Conservation (phyloP, 2,797 vertebrate species). For the Hippopotamyrus pictus region DNA sequence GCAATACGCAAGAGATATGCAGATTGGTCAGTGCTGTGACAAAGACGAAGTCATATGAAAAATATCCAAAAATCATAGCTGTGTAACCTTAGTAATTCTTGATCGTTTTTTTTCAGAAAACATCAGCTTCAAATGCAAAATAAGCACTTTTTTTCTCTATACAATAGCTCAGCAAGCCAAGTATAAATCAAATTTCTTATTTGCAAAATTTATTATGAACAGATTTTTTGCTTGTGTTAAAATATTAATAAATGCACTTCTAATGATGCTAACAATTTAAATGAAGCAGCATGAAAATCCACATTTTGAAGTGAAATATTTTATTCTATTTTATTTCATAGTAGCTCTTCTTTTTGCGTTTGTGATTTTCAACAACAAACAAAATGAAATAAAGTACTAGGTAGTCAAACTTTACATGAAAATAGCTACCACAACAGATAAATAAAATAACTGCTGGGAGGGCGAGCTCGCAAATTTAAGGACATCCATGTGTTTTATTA, state of each 20-base stretch:
- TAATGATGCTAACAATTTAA: not conserved
- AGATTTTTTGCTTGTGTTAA: not conserved
- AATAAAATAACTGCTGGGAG: not conserved
- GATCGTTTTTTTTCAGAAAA: not conserved
- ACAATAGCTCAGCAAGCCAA: not conserved
- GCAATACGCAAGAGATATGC: not conserved
- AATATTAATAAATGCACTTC: not conserved
- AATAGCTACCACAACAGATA: not conserved
- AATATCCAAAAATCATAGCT: not conserved
- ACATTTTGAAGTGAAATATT: not conserved
- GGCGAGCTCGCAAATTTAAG: not conserved
- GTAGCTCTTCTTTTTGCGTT: not conserved
- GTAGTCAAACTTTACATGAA: not conserved
- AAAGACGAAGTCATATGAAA: not conserved
- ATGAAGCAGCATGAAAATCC: not conserved
- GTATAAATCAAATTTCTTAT: not conserved
- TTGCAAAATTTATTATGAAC: not conserved
- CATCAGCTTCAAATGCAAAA: not conserved
- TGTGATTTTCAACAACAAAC: not conserved
- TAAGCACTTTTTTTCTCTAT: not conserved
- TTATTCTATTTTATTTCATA: not conserved
- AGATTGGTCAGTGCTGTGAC: not conserved
- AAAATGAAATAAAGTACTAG: not conserved
- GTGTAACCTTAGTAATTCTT: not conserved
- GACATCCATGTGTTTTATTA: not conserved